A percentile compares a stretch with the other conserved stretches of the same genome.
These are phyloP conservation scores for Pseudococcus longispinus DNA, from an alignment of 2,888 invertebrate genomes.

Conservation along the genomic window DNA sequence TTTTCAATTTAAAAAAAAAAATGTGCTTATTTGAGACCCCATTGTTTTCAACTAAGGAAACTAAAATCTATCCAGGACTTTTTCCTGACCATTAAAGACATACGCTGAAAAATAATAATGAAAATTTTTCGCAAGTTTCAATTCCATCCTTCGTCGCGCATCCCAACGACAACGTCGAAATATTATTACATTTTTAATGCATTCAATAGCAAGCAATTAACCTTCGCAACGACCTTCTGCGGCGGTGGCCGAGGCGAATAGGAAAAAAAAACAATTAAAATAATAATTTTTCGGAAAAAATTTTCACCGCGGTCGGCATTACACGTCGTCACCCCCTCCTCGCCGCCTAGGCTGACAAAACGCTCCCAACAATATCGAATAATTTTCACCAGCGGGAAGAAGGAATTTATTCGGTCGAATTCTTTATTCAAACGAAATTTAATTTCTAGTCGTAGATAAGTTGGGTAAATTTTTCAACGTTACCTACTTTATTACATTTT, in stretches of 20 bases:
- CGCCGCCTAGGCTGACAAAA: too few species aligned
- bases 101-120: too few species aligned
- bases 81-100: too few species aligned
- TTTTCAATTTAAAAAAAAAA: too few species aligned
- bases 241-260: not conserved
- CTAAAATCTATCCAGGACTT: too few species aligned
- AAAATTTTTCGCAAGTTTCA: too few species aligned
- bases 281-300: not conserved
- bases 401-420: not conserved
- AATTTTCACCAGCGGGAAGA: not conserved
- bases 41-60: too few species aligned
- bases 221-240: not conserved
- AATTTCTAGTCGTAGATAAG: constrained; percentile 18
- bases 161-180: too few species aligned
- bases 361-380: not conserved
- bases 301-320: not conserved
- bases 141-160: too few species aligned
- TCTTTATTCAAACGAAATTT: constrained; percentile 12
- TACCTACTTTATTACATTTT: constrained; percentile 26
- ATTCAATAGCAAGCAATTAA: not conserved
- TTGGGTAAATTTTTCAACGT: constrained; percentile 17
- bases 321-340: too few species aligned
- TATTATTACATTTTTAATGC: not conserved
- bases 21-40: too few species aligned
- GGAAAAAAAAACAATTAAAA: not conserved